Evolutionary conservation across 2,888 invertebrate genomes (phyloP).

Genomic region (Plebejus melissa): DNA sequence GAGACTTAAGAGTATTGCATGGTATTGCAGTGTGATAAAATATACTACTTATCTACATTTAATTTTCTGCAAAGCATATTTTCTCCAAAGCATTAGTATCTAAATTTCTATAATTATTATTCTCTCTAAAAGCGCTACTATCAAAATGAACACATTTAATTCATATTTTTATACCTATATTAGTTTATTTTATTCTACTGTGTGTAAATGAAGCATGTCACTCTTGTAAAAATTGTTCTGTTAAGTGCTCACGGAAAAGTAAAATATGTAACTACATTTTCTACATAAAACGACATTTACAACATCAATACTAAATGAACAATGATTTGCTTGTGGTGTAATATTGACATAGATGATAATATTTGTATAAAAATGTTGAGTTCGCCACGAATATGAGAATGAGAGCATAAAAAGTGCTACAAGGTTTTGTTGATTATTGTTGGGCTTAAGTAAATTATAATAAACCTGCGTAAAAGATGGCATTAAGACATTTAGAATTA

Average conservation of each 20-base stretch:
- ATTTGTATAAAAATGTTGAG: background rate
- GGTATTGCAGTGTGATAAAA: background rate
- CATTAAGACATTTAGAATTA: no score
- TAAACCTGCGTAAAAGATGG: no score
- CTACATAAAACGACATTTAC: slow-evolving; percentile 18
- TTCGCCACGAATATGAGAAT: background rate
- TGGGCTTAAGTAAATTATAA: no score
- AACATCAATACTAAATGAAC: slow-evolving; percentile 29
- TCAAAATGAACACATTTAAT: no score
- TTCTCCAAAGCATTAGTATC: no score
- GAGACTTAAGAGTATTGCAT: background rate
- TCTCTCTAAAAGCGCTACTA: no score
- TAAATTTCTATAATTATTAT: no score
- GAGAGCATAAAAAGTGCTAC: background rate
- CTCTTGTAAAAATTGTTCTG: slow-evolving; percentile 1
- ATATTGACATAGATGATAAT: background rate
- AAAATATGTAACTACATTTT: slow-evolving; percentile 10
- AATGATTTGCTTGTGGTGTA: slow-evolving; percentile 28
- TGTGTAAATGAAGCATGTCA: background rate
- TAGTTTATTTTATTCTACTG: background rate
- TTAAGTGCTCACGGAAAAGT: slow-evolving; percentile 20
- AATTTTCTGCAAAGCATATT: no score
- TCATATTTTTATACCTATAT: background rate
- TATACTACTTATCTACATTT: background rate
- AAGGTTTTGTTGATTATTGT: background rate